Evolutionary conservation across 2,797 vertebrate genomes (phyloP).

Genomic region (Tadarida brasiliensis): DNA sequence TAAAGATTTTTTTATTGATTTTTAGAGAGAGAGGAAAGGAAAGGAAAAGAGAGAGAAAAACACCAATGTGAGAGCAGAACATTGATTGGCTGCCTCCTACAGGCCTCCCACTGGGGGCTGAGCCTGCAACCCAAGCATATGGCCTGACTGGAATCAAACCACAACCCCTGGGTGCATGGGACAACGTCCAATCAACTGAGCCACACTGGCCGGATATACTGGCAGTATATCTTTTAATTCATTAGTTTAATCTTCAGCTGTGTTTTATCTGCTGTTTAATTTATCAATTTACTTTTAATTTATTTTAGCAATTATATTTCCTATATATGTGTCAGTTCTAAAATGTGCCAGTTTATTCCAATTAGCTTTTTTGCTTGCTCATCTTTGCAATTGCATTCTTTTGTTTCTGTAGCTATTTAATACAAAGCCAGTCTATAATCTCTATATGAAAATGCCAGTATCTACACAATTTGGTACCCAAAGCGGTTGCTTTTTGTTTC

Average conservation of each 20-base stretch:
- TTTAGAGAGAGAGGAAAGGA: no score
- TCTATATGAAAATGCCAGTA: neutral
- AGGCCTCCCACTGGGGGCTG: no score
- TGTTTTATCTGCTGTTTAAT: neutral
- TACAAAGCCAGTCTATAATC: neutral
- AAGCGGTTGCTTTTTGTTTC: neutral
- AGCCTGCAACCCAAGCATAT: no score
- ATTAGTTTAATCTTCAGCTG: neutral
- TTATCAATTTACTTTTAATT: neutral
- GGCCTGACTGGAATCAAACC: no score
- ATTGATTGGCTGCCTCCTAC: no score
- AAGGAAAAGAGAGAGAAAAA: no score
- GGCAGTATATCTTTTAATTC: neutral
- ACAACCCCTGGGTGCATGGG: no score
- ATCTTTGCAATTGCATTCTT: neutral
- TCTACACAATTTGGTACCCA: neutral
- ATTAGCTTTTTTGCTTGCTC: neutral
- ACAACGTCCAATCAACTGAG: no score
- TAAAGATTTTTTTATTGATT: no score
- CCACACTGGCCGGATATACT: no score
- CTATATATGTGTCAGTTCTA: neutral
- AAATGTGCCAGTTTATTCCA: neutral
- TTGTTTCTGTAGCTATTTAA: neutral
- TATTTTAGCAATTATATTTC: neutral
- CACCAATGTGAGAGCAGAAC: no score